Base-by-base conservation (phyloP, 2,888 invertebrate genomes). In the Cryptus viduatorius region DNA sequence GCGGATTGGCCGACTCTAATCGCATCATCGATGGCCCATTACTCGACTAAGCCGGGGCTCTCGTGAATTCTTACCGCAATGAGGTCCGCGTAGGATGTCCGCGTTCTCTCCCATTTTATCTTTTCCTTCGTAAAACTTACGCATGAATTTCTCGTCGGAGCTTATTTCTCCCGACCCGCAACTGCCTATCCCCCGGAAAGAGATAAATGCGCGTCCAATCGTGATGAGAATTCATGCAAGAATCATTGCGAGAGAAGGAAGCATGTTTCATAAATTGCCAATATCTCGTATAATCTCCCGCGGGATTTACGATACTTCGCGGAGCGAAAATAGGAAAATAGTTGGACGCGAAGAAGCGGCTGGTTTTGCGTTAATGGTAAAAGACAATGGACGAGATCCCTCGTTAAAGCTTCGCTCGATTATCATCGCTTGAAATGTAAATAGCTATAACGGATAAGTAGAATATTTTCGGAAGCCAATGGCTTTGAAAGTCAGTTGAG, bases 1-100 rank as follows among this genome's bases (percentile, higher is more conserved):
- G 31, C 16, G 42, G 64, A 65, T 79, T 64, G 72, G 42, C 37
- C 50, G 48, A 56, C 37, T 31, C 64, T 79, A 72, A 79, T 73
- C 73, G 73, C 73, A 73, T 73, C 73, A 73, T 73, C 59, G 73
- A 73, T 73, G 73, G 61, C 48, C 73, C 73, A 73, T 73, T 73
- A 64, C 48, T 73, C 48, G 31, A 64, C 73, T 73, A 73, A 73
- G 73, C 73, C 46, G 61, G 48, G 53, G 53, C n/a, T 24, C 59
- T 48, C 48, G 8, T 16, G 44, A 61, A 64, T 61, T 61, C 64
- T 61, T 53, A 3, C 46, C 73, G 37, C 24, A 42, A 42, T 37
- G 14, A 42, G 44, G 4, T 68, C 59, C 19, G 44, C 31, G 0
- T 14, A 14, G 46, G 46, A 48, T 3, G 46, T 53, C 69, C 29